phyloP scores from a whole-genome alignment of 2,888 invertebrate species.

The Xylota segnis region DNA sequence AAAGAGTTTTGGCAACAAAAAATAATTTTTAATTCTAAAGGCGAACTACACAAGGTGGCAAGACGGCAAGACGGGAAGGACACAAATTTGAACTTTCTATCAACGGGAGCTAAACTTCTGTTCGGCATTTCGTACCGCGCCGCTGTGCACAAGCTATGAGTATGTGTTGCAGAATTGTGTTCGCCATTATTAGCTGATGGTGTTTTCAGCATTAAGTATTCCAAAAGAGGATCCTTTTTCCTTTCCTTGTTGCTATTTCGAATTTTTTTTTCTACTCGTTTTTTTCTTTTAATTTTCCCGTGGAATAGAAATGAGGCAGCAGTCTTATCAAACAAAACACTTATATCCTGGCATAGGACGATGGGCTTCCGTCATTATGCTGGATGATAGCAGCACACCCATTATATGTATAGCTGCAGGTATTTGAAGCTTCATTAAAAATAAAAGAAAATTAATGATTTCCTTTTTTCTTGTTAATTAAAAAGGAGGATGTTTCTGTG shows the following conservation, averaged over 20 bases:
- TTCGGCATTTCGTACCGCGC: neutral
- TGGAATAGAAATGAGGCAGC: constrained; percentile 39
- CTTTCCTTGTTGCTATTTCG: constrained; percentile 25
- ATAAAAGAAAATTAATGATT: constrained; percentile 67
- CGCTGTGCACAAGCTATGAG: neutral
- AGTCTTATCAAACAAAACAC: constrained; percentile 51
- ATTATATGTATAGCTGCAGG: constrained; percentile 51
- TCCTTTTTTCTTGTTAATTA: constrained; percentile 65
- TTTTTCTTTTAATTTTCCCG: constrained; percentile 31
- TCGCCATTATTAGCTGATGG: constrained; percentile 59
- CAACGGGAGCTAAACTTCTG: constrained; percentile 7
- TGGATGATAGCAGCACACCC: neutral
- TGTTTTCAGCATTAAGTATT: constrained; percentile 52
- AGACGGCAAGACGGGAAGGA: neutral
- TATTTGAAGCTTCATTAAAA: constrained; percentile 66
- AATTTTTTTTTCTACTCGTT: constrained; percentile 26
- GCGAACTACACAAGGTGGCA: constrained; percentile 6
- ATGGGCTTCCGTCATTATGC: constrained; percentile 40
- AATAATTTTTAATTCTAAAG: constrained; percentile 30
- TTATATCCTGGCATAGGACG: constrained; percentile 13
- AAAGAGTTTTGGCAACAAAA: constrained; percentile 26
- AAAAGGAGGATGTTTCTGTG: constrained; percentile 48
- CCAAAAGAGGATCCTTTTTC: constrained; percentile 38
- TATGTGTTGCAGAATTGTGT: constrained; percentile 29
- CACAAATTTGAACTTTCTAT: constrained; percentile 52